Percentiles rank a stretch among this genome's conserved stretches.
Evolutionary conservation across 2,797 vertebrate species (phyloP).

Genomic region (Delichon dasypus): DNA sequence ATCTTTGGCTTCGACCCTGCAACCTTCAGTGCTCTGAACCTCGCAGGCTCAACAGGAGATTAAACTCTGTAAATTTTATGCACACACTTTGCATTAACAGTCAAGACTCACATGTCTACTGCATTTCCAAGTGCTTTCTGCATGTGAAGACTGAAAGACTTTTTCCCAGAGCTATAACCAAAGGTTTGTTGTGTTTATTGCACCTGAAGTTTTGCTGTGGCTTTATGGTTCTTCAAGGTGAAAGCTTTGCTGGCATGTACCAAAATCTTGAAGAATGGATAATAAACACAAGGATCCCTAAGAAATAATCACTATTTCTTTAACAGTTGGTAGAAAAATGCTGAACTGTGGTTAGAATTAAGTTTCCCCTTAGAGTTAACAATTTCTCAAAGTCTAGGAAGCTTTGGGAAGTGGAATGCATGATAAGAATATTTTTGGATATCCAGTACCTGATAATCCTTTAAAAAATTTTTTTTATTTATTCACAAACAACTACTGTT

Average conservation of each 20-base stretch:
- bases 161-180: not conserved
- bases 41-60: not conserved
- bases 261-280: not conserved
- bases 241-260: not conserved
- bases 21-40: not conserved
- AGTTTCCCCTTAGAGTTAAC: not conserved
- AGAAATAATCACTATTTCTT: not conserved
- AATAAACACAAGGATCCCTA: not conserved
- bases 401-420: not conserved
- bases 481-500: not conserved
- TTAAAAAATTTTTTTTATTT: not conserved
- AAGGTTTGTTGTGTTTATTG: not conserved
- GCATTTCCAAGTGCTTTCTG: not conserved
- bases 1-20: not conserved
- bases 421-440: not conserved
- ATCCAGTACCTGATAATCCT: not conserved
- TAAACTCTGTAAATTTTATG: not conserved
- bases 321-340: not conserved
- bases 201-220: not conserved
- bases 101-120: not conserved
- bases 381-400: not conserved
- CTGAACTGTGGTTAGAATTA: not conserved
- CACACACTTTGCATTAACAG: not conserved
- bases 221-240: not conserved
- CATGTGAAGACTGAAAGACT: not conserved